Percentiles rank a stretch among this genome's conserved stretches.
These are phyloP conservation scores for Cryptocephalus moraei DNA, from an alignment of 2,888 invertebrate species.

Conservation along the genomic window DNA sequence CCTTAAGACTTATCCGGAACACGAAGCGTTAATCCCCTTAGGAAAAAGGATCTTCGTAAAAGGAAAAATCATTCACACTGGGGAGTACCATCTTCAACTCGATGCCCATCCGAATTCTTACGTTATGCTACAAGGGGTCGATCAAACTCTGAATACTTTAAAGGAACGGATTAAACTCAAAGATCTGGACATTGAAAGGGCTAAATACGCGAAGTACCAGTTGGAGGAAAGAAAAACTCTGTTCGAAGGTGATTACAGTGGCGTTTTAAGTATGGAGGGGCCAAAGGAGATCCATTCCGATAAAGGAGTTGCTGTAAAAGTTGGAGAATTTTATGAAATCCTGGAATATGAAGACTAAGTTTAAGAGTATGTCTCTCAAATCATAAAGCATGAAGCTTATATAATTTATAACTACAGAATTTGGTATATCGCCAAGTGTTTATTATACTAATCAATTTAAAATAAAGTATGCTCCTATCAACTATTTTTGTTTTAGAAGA, in stretches of 20 bases:
- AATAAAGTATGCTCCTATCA: too few relatives aligned
- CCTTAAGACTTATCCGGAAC: conserved; percentile 22
- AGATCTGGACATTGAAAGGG: conserved; percentile 16
- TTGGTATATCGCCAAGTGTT: too few relatives aligned
- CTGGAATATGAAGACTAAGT: conserved; percentile 24
- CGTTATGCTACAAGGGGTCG: conserved; percentile 18
- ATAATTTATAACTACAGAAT: too few relatives aligned
- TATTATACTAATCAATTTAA: too few relatives aligned
- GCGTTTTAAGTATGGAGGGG: conserved; percentile 9
- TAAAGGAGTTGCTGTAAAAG: conserved; percentile 26
- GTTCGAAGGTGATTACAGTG: conserved; percentile 13
- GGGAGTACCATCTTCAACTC: conserved; percentile 23
- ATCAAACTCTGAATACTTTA: conserved; percentile 20
- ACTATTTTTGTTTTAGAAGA: too few relatives aligned
- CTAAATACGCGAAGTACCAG: conserved; percentile 19
- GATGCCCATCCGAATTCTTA: conserved; percentile 22
- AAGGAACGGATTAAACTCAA: conserved; percentile 16
- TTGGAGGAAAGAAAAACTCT: conserved; percentile 21
- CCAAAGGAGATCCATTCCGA: conserved; percentile 26
- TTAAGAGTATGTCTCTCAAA: not conserved
- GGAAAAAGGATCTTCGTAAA: conserved; percentile 29
- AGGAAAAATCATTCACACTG: conserved; percentile 26
- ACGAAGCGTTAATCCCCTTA: conserved; percentile 24
- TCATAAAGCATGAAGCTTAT: not conserved
- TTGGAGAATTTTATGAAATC: conserved; percentile 29